Evolutionary conservation across 2,888 invertebrate species (phyloP).

Genomic region (Amblyjoppa fuscipennis): DNA sequence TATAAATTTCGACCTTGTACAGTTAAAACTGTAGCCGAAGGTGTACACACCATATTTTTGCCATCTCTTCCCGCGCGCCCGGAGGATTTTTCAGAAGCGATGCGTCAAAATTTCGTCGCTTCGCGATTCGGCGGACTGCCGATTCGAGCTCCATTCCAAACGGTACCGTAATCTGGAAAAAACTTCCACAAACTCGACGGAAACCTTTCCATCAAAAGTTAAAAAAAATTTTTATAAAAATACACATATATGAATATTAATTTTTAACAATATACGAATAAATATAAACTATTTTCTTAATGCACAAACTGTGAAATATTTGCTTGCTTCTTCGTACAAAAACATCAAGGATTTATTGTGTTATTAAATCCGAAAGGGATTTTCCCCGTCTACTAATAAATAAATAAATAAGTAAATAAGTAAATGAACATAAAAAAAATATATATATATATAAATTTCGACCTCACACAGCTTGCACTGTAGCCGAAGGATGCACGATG

Average conservation of each 20-base stretch:
- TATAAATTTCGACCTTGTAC: no score
- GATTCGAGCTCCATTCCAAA: conserved; percentile 50
- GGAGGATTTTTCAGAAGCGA: conserved; percentile 64
- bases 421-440: conserved; percentile 10
- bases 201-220: neutral
- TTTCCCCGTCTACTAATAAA: no score
- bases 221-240: neutral
- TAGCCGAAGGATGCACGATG: neutral
- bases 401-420: neutral
- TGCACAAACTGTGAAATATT: no score
- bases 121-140: conserved; percentile 53
- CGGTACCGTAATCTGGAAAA: neutral
- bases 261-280: no score
- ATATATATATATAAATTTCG: neutral
- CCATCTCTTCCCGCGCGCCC: conserved; percentile 33
- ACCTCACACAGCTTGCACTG: conserved; percentile 18
- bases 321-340: no score
- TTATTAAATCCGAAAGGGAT: no score
- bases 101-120: conserved; percentile 66
- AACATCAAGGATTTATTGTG: no score
- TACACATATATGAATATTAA: no score
- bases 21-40: no score
- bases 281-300: no score
- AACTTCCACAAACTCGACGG: neutral
- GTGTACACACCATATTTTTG: no score